Evolutionary conservation across 2,797 vertebrate genomes (phyloP).

Genomic region (Vultur gryphus): DNA sequence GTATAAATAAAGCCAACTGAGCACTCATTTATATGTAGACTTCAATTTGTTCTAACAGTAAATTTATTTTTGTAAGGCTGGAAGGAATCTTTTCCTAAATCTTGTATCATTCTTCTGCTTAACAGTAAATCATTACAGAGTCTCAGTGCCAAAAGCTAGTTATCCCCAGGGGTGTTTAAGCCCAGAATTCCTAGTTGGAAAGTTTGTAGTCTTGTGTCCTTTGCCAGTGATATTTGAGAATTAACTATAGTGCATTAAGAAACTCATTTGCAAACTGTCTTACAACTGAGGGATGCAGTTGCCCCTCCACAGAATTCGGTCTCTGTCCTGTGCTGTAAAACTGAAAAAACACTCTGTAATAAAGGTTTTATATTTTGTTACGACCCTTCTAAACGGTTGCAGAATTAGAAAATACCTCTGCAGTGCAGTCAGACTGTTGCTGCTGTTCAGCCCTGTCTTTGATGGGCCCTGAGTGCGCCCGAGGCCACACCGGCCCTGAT

Average conservation of each 20-base stretch:
- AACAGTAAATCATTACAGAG: neutral
- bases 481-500: neutral
- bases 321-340: neutral
- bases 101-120: neutral
- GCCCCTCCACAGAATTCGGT: neutral
- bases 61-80: neutral
- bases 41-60: neutral
- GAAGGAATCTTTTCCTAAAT: neutral
- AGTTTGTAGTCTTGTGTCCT: neutral
- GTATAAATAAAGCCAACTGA: neutral
- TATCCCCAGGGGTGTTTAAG: neutral
- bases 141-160: neutral
- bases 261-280: neutral
- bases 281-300: neutral
- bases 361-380: neutral
- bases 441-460: neutral
- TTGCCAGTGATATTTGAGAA: neutral
- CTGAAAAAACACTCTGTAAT: neutral
- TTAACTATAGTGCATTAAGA: neutral
- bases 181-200: neutral
- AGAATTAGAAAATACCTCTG: neutral
- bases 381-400: neutral
- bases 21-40: neutral
- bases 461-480: rapidly evolving
- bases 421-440: rapidly evolving